A percentile compares a stretch with the other conserved stretches of the same genome.
Evolutionary conservation across 1,140 invertebrate species (phyloP).

Genomic region (Pseudachorutes palmiensis): DNA sequence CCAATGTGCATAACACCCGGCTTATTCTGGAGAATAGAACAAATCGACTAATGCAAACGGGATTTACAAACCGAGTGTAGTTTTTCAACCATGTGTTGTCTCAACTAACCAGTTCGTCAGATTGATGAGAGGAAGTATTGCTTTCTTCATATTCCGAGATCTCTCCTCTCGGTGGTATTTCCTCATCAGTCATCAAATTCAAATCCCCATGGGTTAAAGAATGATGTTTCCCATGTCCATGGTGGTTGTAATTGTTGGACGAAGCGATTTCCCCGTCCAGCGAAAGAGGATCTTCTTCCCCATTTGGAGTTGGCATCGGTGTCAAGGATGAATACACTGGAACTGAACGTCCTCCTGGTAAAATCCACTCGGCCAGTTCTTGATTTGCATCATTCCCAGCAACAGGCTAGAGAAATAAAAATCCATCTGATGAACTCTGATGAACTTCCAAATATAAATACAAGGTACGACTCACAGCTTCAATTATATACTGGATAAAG

Average conservation of each 20-base stretch:
- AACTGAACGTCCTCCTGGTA: slow-evolving; percentile 25
- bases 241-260: no score
- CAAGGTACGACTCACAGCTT: slow-evolving; percentile 6
- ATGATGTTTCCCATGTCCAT: no score
- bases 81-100: no score
- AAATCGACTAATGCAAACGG: no score
- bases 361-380: slow-evolving; percentile 19
- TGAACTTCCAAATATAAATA: neutral
- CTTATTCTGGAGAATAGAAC: no score
- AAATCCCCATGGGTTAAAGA: no score
- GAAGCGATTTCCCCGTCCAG: slow-evolving; percentile 10
- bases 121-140: slow-evolving; percentile 30
- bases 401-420: neutral
- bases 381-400: neutral
- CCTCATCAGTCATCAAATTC: slow-evolving; percentile 70
- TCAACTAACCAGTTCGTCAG: slow-evolving; percentile 21
- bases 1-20: neutral
- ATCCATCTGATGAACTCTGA: neutral
- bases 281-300: neutral
- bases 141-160: slow-evolving; percentile 35
- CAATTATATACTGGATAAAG: slow-evolving; percentile 29
- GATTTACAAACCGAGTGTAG: no score
- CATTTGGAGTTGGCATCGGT: slow-evolving; percentile 11
- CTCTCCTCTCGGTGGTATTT: slow-evolving; percentile 63
- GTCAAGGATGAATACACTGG: slow-evolving; percentile 24